Conservation (phyloP, 2,113 vertebrate species). For the Nerophis lumbriciformis region DNA sequence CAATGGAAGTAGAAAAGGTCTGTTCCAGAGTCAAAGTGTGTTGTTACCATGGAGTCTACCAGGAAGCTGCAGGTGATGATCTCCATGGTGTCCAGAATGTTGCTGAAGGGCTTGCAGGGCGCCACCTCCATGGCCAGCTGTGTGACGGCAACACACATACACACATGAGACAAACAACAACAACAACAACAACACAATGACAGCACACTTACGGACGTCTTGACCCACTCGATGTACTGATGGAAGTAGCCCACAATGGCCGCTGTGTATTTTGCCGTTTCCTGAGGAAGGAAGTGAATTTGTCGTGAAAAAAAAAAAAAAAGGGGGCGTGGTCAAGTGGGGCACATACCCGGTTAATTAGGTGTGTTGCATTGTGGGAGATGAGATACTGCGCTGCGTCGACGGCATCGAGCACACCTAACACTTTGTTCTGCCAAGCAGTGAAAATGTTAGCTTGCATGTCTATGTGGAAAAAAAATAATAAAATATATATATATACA, state of each 20-base stretch:
- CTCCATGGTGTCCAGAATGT: slow-evolving; percentile 81
- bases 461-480: background rate
- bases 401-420: slow-evolving; percentile 67
- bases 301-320: background rate
- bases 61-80: slow-evolving; percentile 85
- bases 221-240: slow-evolving; percentile 84
- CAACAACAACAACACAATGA: background rate
- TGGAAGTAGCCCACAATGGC: slow-evolving; percentile 82
- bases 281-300: slow-evolving; percentile 63
- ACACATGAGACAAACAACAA: background rate
- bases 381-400: slow-evolving; percentile 82
- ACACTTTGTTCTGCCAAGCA: slow-evolving; percentile 74
- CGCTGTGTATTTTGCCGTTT: slow-evolving; percentile 78
- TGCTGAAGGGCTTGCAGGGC: slow-evolving; percentile 88
- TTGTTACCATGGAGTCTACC: slow-evolving; percentile 83
- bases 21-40: too few relatives aligned
- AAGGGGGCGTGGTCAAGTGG: background rate
- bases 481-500: too few relatives aligned
- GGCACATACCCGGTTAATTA: slow-evolving; percentile 75
- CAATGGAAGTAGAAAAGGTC: too few relatives aligned
- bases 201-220: slow-evolving; percentile 78
- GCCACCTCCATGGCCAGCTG: slow-evolving; percentile 84
- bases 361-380: slow-evolving; percentile 71
- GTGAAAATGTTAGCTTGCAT: background rate
- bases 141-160: slow-evolving; percentile 4